Base-by-base conservation (phyloP, 2,113 vertebrate species). In the Heliornis fulica region DNA sequence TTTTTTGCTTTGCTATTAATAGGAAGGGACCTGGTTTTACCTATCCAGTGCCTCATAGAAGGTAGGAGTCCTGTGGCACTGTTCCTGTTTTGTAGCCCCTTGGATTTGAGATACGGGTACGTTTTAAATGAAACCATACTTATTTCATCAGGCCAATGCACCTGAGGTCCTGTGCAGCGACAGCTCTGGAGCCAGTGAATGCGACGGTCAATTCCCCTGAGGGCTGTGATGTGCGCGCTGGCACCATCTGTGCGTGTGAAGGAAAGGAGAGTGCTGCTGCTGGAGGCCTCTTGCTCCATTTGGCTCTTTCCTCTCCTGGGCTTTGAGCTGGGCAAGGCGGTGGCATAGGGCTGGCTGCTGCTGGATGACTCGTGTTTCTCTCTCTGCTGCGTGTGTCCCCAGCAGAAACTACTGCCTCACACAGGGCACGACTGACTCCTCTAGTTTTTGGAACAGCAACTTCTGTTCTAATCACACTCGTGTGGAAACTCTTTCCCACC, bases 181-280 rank as follows among this genome's bases (percentile, higher is more conserved):
- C 72, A 68, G 56, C 38, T 79, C 31, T 43, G 61, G 56, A 22
- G 51, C 15, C 22, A 25, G 50, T 1, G 59, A 20, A n/a, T 0
- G 25, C 0, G 0, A 1, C 3, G 53, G 53, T 18, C 4, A 1
- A 38, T 22, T 66, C 79, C 72, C 63, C 4, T 2, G 18, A 19
- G 56, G 82, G 31, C 56, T 7, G 71, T 0, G 8, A 51, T 34
- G 59, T 19, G 45, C 5, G 6, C 0, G 0, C 3, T 15, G 50
- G 34, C 13, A 1, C 53, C 38, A 23, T 5, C 28, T 45, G 48
- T 5, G 41, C 2, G 0, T 2, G 0, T 0, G 72, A 26, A 17
- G 25, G 41, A 34, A 7, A 13, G 1, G 40, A 8, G 5, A 54
- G 10, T 2, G 1, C 15, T n/a, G 77, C 70, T 64, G 61, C 77